phyloP scores from a whole-genome alignment of 2,113 vertebrate genomes.

The Gallinago jamesoni region DNA sequence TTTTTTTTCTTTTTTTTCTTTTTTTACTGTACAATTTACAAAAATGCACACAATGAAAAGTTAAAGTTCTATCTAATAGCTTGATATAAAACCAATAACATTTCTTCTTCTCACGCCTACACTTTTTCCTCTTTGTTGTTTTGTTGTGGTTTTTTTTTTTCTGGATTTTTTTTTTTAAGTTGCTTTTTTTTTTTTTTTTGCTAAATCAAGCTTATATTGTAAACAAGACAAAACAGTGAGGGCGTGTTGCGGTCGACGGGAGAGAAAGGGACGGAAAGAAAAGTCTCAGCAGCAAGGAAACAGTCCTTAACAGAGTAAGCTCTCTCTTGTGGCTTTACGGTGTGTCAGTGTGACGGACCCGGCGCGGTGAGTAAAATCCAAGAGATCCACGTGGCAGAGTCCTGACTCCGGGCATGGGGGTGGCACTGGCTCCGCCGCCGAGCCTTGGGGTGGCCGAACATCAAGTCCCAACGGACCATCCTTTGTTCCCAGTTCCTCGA shows the following conservation, averaged over 20 bases:
- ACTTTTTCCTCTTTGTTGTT: background rate
- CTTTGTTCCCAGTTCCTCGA: constrained; percentile 20
- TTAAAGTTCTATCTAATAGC: constrained; percentile 76
- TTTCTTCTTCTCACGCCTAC: constrained; percentile 38
- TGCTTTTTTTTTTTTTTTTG: constrained; percentile 13
- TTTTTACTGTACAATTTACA: constrained; percentile 76
- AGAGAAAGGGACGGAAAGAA: constrained; percentile 32
- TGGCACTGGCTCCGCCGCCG: background rate
- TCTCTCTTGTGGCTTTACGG: constrained; percentile 35
- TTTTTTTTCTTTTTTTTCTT: background rate
- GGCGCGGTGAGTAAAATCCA: background rate
- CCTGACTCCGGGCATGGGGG: background rate
- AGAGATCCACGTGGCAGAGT: constrained; percentile 4
- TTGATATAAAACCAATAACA: constrained; percentile 77
- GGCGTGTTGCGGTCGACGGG: constrained; percentile 51
- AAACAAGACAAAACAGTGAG: constrained; percentile 73
- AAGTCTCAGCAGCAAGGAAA: constrained; percentile 63
- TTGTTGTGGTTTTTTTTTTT: background rate
- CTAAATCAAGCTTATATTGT: constrained; percentile 68
- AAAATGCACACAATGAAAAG: constrained; percentile 83
- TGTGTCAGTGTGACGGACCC: constrained; percentile 35
- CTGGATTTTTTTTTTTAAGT: background rate
- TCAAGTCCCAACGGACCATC: constrained; percentile 46
- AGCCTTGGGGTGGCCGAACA: constrained; percentile 24
- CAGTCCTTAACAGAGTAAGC: constrained; percentile 42